phyloP scores from a whole-genome alignment of 2,113 vertebrate genomes.

The Crypturellus undulatus region DNA sequence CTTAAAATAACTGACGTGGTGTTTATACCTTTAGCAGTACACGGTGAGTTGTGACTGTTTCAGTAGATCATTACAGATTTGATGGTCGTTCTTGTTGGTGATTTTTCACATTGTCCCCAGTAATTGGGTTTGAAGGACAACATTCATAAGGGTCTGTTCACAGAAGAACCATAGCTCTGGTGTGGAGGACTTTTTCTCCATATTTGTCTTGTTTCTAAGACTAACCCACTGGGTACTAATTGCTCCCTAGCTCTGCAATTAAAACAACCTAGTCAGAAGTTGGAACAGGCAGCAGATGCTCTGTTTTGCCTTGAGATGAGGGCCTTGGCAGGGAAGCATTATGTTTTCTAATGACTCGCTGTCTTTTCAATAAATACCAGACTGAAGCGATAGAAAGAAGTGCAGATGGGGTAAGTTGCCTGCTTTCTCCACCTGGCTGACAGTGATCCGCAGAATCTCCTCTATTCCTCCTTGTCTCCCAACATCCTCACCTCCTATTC shows the following conservation, averaged over 20 bases:
- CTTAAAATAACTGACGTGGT: background rate
- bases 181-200: background rate
- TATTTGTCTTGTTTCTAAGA: background rate
- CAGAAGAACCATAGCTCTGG: background rate
- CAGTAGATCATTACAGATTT: background rate
- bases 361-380: background rate
- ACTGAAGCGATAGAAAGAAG: background rate
- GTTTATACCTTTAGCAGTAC: background rate
- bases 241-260: background rate
- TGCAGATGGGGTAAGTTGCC: too few relatives aligned
- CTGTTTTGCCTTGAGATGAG: background rate
- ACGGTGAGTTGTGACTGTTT: background rate
- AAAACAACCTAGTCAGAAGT: background rate
- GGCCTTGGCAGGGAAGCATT: background rate
- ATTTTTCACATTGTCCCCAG: background rate
- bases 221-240: background rate
- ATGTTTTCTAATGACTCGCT: too few relatives aligned
- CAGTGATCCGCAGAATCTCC: background rate
- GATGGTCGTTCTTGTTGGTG: background rate
- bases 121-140: background rate
- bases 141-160: background rate
- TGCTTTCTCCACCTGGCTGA: background rate
- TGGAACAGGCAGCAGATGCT: too few relatives aligned
- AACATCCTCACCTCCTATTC: too few relatives aligned
- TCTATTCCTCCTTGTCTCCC: too few relatives aligned